Evolutionary conservation across 2,113 vertebrate genomes (phyloP), one percentile per base, ranked within the genome.

Genomic region (Onychorhynchus coronatus): DNA sequence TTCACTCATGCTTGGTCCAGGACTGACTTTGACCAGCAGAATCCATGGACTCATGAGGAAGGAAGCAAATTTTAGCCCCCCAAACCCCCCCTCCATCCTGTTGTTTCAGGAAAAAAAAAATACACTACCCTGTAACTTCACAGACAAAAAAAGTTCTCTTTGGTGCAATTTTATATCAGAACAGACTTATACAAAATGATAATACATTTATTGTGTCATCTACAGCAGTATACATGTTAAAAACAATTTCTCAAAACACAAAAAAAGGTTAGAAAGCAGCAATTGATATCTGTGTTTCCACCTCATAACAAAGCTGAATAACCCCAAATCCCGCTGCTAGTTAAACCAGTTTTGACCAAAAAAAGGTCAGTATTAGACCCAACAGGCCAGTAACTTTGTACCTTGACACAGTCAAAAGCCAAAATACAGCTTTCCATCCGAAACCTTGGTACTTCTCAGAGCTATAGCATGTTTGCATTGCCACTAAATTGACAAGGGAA

Each of bases 191-290:
- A 92, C 95, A 96, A 98, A 97, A 96, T 82, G 79, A 67, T 61
- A 97, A 97, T 95, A 98, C 98, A 97, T 98, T 98, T 98, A 98
- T 98, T 98, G 97, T 97, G 87, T 97, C 96, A 93, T 95, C 97
- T 98, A 97, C 93, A 98, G 97, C 91, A 96, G 81, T 93, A 49
- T 93, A 97, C 92, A 96, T 93, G 90, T 94, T 95, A 97, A 97
- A 96, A 96, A 98, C 93, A 84, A 93, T 85, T 91, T 85, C 78
- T 91, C 79, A 94, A 91, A 97, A 97, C 97, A 97, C 96, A 97
- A 96, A 91, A 91, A 90, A 92, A 82, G 31, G 30, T 97, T 97
- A 96, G 61, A 92, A 95, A 95, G 96, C 91, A 3, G 91, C 52
- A 96, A 96, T 59, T 67, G 78, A 89, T 88, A 88, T 83, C 91